These are phyloP conservation scores for Pseudorhiza aurosa DNA, from an alignment of 30 jellyfish, hydroid and myxozoan genomes.

Conservation along the genomic window DNA sequence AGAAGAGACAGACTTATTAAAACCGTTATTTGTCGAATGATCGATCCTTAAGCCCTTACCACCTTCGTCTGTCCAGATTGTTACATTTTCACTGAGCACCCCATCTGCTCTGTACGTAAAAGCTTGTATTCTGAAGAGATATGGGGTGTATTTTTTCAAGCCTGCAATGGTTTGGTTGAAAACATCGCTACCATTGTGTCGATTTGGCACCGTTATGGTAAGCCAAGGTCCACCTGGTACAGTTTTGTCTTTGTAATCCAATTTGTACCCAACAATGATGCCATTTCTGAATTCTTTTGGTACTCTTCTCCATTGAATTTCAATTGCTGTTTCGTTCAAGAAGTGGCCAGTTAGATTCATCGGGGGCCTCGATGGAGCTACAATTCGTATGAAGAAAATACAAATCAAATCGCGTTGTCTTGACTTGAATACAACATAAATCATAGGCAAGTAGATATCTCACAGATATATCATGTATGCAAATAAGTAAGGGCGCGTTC, in stretches of 20 bases:
- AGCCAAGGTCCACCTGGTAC: slow-evolving; percentile 13
- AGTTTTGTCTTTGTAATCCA: slow-evolving; percentile 28
- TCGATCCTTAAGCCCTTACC: slow-evolving; percentile 48
- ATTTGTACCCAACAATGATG: slow-evolving; percentile 17
- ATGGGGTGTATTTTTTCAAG: slow-evolving; percentile 54
- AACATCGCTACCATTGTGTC: not conserved
- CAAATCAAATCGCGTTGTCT: too few relatives aligned
- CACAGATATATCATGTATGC: too few relatives aligned
- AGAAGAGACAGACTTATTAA: slow-evolving; percentile 35
- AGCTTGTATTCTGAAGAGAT: slow-evolving; percentile 25
- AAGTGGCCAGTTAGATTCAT: slow-evolving; percentile 46
- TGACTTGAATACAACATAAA: too few relatives aligned
- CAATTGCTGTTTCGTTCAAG: slow-evolving; percentile 17
- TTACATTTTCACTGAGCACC: slow-evolving; percentile 30
- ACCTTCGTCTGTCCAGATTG: slow-evolving; percentile 69
- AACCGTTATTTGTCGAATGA: slow-evolving; percentile 2
- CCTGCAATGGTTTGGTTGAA: slow-evolving; percentile 16
- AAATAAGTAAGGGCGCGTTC: too few relatives aligned
- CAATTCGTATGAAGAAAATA: too few relatives aligned
- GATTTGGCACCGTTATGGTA: not conserved
- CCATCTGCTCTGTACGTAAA: slow-evolving; percentile 43
- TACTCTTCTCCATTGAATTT: slow-evolving; percentile 26
- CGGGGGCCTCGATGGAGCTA: slow-evolving; percentile 30
- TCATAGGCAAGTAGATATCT: too few relatives aligned
- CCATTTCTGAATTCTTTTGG: slow-evolving; percentile 45